A percentile compares a stretch with the other conserved stretches of the same genome.
These are phyloP conservation scores for Prorops nasuta DNA, from an alignment of 1,140 invertebrate species.

Conservation along the genomic window DNA sequence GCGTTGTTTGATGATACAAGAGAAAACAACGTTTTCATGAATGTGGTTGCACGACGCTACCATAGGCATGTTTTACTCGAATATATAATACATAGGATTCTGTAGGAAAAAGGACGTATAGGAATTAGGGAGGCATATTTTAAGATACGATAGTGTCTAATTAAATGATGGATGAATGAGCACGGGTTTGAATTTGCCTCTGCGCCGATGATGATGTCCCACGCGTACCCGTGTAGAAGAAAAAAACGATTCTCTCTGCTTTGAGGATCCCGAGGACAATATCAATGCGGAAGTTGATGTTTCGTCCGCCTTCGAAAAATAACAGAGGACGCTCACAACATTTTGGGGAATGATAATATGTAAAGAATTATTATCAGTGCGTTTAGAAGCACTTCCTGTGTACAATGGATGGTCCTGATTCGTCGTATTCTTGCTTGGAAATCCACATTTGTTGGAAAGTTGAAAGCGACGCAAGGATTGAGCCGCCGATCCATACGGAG, in stretches of 20 bases:
- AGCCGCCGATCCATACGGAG: slow-evolving; percentile 85
- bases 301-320: slow-evolving; percentile 35
- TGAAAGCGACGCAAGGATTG: slow-evolving; percentile 80
- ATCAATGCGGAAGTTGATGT: slow-evolving; percentile 32
- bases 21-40: slow-evolving; percentile 5
- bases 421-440: slow-evolving; percentile 93
- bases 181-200: slow-evolving; percentile 12
- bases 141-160: slow-evolving; percentile 31
- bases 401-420: slow-evolving; percentile 90
- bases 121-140: slow-evolving; percentile 16
- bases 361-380: slow-evolving; percentile 19
- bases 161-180: slow-evolving; percentile 30
- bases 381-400: slow-evolving; percentile 95
- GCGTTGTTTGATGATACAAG: slow-evolving; percentile 14
- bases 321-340: slow-evolving; percentile 27
- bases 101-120: slow-evolving; percentile 17
- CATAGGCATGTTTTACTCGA: slow-evolving; percentile 28
- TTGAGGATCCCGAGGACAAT: slow-evolving; percentile 22
- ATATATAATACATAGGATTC: slow-evolving; percentile 38
- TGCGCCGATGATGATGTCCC: slow-evolving; percentile 10
- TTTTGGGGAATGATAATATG: slow-evolving; percentile 29
- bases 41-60: slow-evolving; percentile 23
- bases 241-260: slow-evolving; percentile 16
- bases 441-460: slow-evolving; percentile 96
- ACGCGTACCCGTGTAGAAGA: slow-evolving; percentile 27